Percentiles rank a stretch among this genome's conserved stretches.
phyloP scores from a whole-genome alignment of 2,888 invertebrate species.

The Lamproptera curius region DNA sequence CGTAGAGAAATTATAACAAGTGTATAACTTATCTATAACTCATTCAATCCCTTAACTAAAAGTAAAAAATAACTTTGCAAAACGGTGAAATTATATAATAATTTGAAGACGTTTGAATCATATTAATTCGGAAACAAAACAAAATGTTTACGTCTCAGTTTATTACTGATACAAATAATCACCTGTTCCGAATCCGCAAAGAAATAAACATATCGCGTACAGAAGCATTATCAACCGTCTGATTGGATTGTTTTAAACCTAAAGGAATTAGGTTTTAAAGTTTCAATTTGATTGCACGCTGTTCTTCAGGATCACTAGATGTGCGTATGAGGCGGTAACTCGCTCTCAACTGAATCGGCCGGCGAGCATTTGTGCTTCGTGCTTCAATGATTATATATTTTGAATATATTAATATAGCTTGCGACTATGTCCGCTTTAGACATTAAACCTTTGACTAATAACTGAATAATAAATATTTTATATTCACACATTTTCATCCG shows the following conservation, averaged over 20 bases:
- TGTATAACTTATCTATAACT: not conserved
- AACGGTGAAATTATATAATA: not conserved
- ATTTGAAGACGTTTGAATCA: not conserved
- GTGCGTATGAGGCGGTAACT: not conserved
- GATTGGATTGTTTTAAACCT: not conserved
- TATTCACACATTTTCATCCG: no score
- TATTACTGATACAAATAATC: constrained; percentile 7
- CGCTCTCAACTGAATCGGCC: constrained; percentile 2
- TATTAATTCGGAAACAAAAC: not conserved
- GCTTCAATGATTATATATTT: no score
- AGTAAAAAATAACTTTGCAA: not conserved
- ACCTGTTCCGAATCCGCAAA: constrained; percentile 27
- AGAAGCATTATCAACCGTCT: constrained; percentile 15
- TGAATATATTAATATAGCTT: no score
- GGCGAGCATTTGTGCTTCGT: not conserved
- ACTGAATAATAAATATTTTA: no score
- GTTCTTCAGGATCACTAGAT: not conserved
- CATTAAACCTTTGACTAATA: no score
- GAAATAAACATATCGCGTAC: constrained; percentile 13
- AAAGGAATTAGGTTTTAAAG: not conserved
- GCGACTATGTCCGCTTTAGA: not conserved
- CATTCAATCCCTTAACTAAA: no score
- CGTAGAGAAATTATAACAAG: not conserved
- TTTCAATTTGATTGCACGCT: not conserved
- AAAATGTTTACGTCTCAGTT: not conserved